Conservation (phyloP, 2,113 vertebrate genomes). For the Penelope pileata region DNA sequence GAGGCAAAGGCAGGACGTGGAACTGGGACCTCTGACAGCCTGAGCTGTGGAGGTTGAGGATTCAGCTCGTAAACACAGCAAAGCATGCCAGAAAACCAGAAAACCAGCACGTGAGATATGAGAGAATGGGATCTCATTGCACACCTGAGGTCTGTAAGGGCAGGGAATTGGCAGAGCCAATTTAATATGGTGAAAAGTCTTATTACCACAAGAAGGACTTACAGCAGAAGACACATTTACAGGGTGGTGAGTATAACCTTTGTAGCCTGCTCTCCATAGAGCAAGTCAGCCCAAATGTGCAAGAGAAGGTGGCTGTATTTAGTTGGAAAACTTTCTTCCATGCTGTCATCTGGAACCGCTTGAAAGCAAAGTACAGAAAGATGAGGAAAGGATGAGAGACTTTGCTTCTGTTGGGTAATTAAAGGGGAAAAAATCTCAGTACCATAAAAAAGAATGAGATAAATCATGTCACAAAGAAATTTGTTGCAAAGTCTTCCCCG, state of each 20-base stretch:
- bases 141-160: background rate
- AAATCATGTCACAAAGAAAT: constrained; percentile 26
- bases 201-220: background rate
- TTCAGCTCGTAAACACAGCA: background rate
- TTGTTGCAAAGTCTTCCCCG: background rate
- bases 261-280: background rate
- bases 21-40: background rate
- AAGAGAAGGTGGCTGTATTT: background rate
- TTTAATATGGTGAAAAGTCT: background rate
- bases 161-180: background rate
- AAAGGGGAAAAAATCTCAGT: background rate
- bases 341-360: constrained; percentile 47
- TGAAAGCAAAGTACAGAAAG: constrained; percentile 35
- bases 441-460: background rate
- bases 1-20: background rate
- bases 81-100: background rate
- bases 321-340: background rate
- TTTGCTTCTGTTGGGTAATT: constrained; percentile 58
- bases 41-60: background rate
- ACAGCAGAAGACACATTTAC: background rate
- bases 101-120: background rate
- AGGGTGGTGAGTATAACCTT: background rate
- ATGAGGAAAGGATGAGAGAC: constrained; percentile 28
- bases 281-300: background rate
- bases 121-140: background rate